phyloP scores from a whole-genome alignment of 2,113 vertebrate species.

The Loxodonta africana region DNA sequence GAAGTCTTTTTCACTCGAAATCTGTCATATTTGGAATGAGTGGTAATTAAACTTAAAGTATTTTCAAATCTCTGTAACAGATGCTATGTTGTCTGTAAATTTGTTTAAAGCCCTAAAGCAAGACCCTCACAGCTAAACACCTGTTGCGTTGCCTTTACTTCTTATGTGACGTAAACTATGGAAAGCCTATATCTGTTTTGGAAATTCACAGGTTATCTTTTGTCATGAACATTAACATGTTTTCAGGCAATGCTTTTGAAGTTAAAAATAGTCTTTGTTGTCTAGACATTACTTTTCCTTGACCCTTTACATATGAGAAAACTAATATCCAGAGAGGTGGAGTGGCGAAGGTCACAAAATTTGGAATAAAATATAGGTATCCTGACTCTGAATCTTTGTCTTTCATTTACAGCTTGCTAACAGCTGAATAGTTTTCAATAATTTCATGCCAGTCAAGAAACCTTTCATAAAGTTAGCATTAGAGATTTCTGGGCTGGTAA shows the following conservation, averaged over 20 bases:
- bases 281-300: not conserved
- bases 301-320: not conserved
- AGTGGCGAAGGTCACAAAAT: not conserved
- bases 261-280: slow-evolving; percentile 26
- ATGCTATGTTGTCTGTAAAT: slow-evolving; percentile 22
- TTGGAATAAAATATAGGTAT: slow-evolving; percentile 4
- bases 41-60: not conserved
- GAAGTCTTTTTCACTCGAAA: not conserved
- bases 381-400: not conserved
- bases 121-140: slow-evolving; percentile 40
- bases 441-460: slow-evolving; percentile 28
- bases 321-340: not conserved
- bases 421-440: slow-evolving; percentile 38
- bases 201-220: slow-evolving; percentile 3
- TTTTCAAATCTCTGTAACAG: slow-evolving; percentile 38
- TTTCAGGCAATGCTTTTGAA: slow-evolving; percentile 30
- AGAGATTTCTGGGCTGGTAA: slow-evolving; percentile 31
- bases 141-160: not conserved
- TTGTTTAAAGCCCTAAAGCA: slow-evolving; percentile 18
- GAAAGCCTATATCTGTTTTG: not conserved
- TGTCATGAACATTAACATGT: not conserved
- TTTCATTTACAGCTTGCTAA: slow-evolving; percentile 4
- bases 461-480: slow-evolving; percentile 54
- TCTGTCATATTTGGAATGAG: not conserved
- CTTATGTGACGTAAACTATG: not conserved